Percentiles rank a stretch among this genome's conserved stretches.
Conservation (phyloP, 2,113 vertebrate genomes). For the Chroicocephalus ridibundus region DNA sequence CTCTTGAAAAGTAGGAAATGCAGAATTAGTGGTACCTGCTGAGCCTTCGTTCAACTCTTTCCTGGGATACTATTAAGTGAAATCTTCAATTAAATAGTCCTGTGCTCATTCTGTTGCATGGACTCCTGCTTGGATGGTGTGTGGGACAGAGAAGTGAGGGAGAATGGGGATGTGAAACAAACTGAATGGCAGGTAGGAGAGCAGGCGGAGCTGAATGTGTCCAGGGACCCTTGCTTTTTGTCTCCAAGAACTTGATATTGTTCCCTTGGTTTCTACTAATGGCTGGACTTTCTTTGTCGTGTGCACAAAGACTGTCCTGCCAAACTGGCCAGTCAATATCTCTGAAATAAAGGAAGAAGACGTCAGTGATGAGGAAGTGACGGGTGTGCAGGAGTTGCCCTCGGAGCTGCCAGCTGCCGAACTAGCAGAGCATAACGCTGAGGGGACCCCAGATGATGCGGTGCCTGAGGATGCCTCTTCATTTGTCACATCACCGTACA, state of each 20-base stretch:
- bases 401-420: background rate
- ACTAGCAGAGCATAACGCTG: conserved; percentile 24
- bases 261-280: background rate
- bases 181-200: background rate
- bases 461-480: conserved; percentile 58
- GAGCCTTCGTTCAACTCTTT: background rate
- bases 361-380: conserved; percentile 63
- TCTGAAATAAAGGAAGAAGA: conserved; percentile 73
- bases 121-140: background rate
- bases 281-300: background rate
- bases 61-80: background rate
- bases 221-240: background rate
- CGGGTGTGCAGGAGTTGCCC: background rate
- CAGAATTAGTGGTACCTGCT: background rate
- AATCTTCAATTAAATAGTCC: background rate
- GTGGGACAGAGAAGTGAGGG: background rate
- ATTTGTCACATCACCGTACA: conserved; percentile 63
- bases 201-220: background rate
- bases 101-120: background rate
- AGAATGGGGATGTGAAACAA: background rate
- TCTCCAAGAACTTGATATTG: background rate
- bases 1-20: background rate
- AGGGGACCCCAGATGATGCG: background rate
- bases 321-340: background rate
- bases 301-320: background rate